phyloP scores from a whole-genome alignment of 2,888 invertebrate genomes.

The Rhopalosiphum nymphaeae region DNA sequence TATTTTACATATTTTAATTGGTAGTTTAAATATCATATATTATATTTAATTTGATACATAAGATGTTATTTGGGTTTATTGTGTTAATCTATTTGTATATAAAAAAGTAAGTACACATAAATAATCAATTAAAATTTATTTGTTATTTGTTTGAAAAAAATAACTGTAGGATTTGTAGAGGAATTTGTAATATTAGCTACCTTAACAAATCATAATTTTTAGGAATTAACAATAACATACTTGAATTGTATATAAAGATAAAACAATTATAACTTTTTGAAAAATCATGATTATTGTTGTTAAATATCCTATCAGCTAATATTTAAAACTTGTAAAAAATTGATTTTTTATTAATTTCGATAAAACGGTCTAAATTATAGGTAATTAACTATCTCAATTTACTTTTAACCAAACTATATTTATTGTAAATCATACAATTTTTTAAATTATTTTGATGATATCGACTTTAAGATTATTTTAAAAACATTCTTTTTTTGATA shows the following conservation, averaged over 20 bases:
- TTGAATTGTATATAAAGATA: not conserved
- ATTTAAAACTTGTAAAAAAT: not conserved
- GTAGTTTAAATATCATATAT: not conserved
- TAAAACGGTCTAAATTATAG: not conserved
- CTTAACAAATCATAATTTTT: not conserved
- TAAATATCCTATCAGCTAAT: not conserved
- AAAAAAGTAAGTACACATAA: not conserved
- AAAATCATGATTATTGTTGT: not conserved
- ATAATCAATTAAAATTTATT: not conserved
- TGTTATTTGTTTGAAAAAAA: not conserved
- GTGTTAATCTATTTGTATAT: not conserved
- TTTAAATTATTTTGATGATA: not conserved
- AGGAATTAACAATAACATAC: not conserved
- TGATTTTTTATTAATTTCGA: not conserved
- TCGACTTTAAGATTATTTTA: no score
- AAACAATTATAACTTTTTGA: not conserved
- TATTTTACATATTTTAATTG: not conserved
- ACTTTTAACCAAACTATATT: not conserved
- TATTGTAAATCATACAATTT: not conserved
- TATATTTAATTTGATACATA: not conserved
- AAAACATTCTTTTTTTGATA: no score
- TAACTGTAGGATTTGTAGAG: not conserved
- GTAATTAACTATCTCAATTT: no score
- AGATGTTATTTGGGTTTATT: not conserved
- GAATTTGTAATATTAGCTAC: not conserved